Evolutionary conservation across 1,140 invertebrate genomes (phyloP).

Genomic region (Calephelis nemesis): DNA sequence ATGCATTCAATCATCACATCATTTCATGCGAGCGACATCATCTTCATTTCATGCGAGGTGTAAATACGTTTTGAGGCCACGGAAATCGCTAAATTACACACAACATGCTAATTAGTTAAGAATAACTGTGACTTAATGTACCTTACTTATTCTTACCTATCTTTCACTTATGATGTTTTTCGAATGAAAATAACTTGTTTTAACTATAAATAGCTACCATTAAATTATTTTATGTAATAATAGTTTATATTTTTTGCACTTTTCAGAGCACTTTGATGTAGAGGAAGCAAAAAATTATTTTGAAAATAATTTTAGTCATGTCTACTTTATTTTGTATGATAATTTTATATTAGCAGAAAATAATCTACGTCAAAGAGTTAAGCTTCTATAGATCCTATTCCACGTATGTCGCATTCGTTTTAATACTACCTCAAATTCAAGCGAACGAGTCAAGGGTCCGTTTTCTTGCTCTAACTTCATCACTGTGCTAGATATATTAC

Average conservation of each 20-base stretch:
- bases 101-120: slow-evolving; percentile 66
- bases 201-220: neutral
- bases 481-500: no score
- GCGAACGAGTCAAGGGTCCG: no score
- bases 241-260: slow-evolving; percentile 31
- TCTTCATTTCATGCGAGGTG: no score
- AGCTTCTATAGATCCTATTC: slow-evolving; percentile 2
- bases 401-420: no score
- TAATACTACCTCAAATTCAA: no score
- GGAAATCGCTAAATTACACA: slow-evolving; percentile 42
- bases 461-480: no score
- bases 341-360: slow-evolving; percentile 94
- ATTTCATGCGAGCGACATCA: no score
- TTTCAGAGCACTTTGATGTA: slow-evolving; percentile 94
- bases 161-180: slow-evolving; percentile 16
- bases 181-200: neutral
- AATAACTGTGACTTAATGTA: slow-evolving; percentile 67
- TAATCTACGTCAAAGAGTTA: slow-evolving; percentile 94
- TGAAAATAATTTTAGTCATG: slow-evolving; percentile 95
- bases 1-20: no score
- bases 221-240: neutral
- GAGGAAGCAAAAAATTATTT: slow-evolving; percentile 95
- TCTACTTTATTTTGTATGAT: slow-evolving; percentile 97
- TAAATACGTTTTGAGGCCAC: slow-evolving; percentile 13
- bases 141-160: slow-evolving; percentile 44